Percentiles rank a stretch among this genome's conserved stretches.
These are phyloP conservation scores for Hypena proboscidalis DNA, from an alignment of 2,888 invertebrate species.

Conservation along the genomic window DNA sequence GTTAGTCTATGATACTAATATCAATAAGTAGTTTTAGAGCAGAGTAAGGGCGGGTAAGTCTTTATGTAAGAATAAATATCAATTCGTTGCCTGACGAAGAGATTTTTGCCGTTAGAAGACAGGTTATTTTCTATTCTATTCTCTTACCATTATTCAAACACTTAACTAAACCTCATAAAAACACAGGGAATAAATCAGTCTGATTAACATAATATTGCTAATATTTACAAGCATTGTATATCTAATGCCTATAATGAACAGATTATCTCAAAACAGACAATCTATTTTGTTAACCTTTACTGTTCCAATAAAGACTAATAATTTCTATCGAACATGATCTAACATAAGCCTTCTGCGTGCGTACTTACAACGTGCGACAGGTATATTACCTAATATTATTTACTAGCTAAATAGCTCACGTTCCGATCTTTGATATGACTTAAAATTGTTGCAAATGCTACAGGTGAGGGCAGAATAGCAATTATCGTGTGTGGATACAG, in stretches of 20 bases:
- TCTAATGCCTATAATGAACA: too few species aligned
- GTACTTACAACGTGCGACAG: slow-evolving; percentile 28
- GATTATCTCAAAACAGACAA: too few species aligned
- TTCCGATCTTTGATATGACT: slow-evolving; percentile 28
- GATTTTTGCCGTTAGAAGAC: too few species aligned
- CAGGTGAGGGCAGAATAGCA: slow-evolving; percentile 23
- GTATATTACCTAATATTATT: slow-evolving; percentile 36
- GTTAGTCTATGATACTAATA: background rate
- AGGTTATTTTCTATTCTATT: too few species aligned
- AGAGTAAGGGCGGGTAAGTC: background rate
- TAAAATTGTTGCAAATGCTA: slow-evolving; percentile 38
- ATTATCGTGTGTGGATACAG: slow-evolving; percentile 36
- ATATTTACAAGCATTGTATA: too few species aligned
- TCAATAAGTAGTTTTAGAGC: background rate
- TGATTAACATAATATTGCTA: too few species aligned
- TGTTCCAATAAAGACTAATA: slow-evolving; percentile 21
- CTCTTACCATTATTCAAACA: too few species aligned
- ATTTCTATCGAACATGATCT: slow-evolving; percentile 18
- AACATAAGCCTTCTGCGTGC: slow-evolving; percentile 25
- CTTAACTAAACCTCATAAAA: too few species aligned
- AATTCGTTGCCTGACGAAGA: too few species aligned
- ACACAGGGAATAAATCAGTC: too few species aligned
- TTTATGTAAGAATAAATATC: too few species aligned
- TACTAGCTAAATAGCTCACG: slow-evolving; percentile 34
- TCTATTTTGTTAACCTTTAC: slow-evolving; percentile 19